Evolutionary conservation across 92 coral and sea anemone species (phyloP), one percentile per base, ranked within the genome.

Genomic region (Phymanthus crucifer): DNA sequence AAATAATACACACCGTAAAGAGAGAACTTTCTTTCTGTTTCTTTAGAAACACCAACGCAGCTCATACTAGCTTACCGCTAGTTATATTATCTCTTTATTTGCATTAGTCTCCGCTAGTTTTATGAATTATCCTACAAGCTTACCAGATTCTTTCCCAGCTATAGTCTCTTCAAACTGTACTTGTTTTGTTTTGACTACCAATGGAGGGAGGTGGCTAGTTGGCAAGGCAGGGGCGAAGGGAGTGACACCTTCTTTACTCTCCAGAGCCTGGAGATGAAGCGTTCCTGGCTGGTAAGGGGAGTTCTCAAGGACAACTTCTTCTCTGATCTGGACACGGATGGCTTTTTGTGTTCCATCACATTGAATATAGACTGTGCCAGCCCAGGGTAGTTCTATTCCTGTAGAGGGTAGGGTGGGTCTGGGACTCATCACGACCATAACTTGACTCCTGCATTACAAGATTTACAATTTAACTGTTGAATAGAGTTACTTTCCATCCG

Each of bases 281-380:
- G 85, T 71, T 21, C 94, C 87, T 21, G 94, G 86, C 37, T 91
- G 96, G 45, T 88, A 85, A 14, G 98, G 99, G 32, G 99, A 89
- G 68, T 88, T 88, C 74, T 93, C 99, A 40, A 91, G 75, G 12
- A 96, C 90, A 9, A 89, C 87, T 40, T 91, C 98, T 71, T 93
- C 95, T 81, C 94, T 78, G 70, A 96, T 93, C 66, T 96, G 99
- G 31, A 96, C 95, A 79, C 90, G 81, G 75, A 96, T 85, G 37
- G 94, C 93, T 91, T 90, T 93, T 75, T 93, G 97, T 4, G 32
- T 61, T 34, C 98, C 96, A 83, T 96, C 99, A 70, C 99, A 96
- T 66, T 87, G 90, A 26, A 96, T 84, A 80, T 96, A 92, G 65
- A 94, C 94, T 66, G 96, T 91, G 29, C 98, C 99, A 31, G 88